These are phyloP conservation scores for Myzus persicae DNA, from an alignment of 1,140 invertebrate species.

Conservation along the genomic window DNA sequence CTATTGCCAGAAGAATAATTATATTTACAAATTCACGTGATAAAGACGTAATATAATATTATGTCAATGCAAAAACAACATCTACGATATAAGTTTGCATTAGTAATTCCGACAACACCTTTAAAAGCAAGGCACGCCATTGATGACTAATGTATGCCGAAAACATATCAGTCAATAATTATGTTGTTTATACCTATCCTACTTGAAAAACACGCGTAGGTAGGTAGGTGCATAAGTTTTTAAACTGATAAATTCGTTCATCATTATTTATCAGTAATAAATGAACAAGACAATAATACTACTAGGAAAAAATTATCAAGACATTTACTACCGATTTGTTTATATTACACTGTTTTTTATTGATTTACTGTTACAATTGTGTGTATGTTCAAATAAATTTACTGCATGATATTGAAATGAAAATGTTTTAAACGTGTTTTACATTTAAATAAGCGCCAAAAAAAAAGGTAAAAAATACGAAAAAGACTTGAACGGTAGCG, in stretches of 20 bases:
- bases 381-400: not conserved
- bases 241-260: not conserved
- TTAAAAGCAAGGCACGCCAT: not conserved
- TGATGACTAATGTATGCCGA: not conserved
- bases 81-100: no score
- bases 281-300: not conserved
- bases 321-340: not conserved
- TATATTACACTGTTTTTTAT: not conserved
- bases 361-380: not conserved
- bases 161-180: not conserved
- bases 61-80: no score
- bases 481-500: conserved; percentile 16
- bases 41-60: no score
- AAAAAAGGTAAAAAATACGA: not conserved
- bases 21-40: no score
- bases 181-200: not conserved
- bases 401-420: not conserved
- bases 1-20: no score
- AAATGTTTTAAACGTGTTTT: not conserved
- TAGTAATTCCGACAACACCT: no score
- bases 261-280: not conserved
- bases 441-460: not conserved
- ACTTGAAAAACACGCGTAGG: no score
- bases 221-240: no score
- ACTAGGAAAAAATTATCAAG: not conserved